These are phyloP conservation scores for Centroberyx gerrardi DNA, from an alignment of 2,797 vertebrate genomes.

Conservation along the genomic window DNA sequence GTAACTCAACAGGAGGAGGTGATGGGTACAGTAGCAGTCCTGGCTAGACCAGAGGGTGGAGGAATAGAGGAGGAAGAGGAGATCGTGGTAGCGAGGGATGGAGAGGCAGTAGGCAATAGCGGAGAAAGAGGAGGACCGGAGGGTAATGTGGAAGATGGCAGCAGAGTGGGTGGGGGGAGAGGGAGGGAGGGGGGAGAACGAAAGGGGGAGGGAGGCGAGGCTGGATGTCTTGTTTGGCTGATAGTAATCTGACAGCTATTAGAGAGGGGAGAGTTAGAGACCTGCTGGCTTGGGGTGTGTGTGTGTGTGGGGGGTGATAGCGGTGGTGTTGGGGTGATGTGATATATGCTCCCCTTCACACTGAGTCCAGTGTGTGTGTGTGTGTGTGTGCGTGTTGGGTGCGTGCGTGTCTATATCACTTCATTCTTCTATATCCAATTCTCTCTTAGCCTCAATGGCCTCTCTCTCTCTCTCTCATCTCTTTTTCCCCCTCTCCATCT, in stretches of 20 bases:
- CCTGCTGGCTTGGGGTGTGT: conserved; percentile 69
- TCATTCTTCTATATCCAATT: conserved; percentile 83
- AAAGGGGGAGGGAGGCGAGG: conserved; percentile 48
- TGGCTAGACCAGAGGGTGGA: conserved; percentile 10
- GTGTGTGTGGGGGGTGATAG: conserved; percentile 40
- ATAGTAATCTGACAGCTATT: conserved; percentile 89
- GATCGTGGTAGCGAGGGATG: not conserved
- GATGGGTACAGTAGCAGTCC: conserved; percentile 18
- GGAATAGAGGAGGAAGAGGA: conserved; percentile 17
- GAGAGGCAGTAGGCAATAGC: conserved; percentile 19
- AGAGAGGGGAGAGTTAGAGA: conserved; percentile 79
- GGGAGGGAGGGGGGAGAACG: conserved; percentile 33
- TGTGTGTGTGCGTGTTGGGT: conserved; percentile 23
- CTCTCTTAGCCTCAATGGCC: conserved; percentile 81
- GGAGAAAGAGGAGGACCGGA: conserved; percentile 36
- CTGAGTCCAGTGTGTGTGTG: conserved; percentile 45
- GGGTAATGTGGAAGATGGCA: conserved; percentile 56
- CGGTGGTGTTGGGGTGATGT: conserved; percentile 65
- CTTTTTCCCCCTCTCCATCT: conserved; percentile 52
- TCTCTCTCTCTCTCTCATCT: conserved; percentile 75
- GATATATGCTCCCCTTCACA: conserved; percentile 77
- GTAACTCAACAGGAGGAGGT: conserved; percentile 37
- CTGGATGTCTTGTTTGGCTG: conserved; percentile 86
- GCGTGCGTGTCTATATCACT: conserved; percentile 66
- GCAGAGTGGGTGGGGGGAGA: conserved; percentile 31